A percentile compares a stretch with the other conserved stretches of the same genome.
Conservation (phyloP, 2,888 invertebrate genomes). For the Teleiodes luculella region DNA sequence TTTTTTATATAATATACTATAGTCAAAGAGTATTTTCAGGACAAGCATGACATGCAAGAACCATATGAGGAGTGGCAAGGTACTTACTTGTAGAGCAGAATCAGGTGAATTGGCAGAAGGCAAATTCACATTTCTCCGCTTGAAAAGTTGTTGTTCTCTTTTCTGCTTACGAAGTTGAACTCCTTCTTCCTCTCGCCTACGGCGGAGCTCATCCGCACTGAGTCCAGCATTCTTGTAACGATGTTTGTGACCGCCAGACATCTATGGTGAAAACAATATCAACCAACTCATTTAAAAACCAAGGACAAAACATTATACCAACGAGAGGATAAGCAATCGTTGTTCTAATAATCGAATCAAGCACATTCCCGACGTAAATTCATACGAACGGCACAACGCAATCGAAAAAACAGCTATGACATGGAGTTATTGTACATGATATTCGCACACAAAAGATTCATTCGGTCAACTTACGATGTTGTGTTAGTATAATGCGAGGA, state of each 20-base stretch:
- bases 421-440: neutral
- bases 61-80: too few species aligned
- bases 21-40: too few species aligned
- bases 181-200: slow-evolving; percentile 96
- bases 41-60: too few species aligned
- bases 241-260: slow-evolving; percentile 92
- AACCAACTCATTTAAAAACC: too few species aligned
- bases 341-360: too few species aligned
- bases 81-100: slow-evolving; percentile 53
- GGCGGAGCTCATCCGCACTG: slow-evolving; percentile 93
- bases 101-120: slow-evolving; percentile 61
- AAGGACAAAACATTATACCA: neutral
- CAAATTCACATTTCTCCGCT: slow-evolving; percentile 89
- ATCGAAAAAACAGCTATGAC: neutral
- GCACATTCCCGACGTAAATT: neutral
- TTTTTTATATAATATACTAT: too few species aligned
- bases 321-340: too few species aligned
- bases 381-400: neutral
- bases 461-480: slow-evolving; percentile 36
- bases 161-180: slow-evolving; percentile 97
- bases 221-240: slow-evolving; percentile 96
- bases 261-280: slow-evolving; percentile 62
- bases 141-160: slow-evolving; percentile 95
- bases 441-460: slow-evolving; percentile 2
- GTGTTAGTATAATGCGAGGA: slow-evolving; percentile 27